Percentiles rank a stretch among this genome's conserved stretches.
phyloP scores from a whole-genome alignment of 2,113 vertebrate species.

The Amphilophus citrinellus region DNA sequence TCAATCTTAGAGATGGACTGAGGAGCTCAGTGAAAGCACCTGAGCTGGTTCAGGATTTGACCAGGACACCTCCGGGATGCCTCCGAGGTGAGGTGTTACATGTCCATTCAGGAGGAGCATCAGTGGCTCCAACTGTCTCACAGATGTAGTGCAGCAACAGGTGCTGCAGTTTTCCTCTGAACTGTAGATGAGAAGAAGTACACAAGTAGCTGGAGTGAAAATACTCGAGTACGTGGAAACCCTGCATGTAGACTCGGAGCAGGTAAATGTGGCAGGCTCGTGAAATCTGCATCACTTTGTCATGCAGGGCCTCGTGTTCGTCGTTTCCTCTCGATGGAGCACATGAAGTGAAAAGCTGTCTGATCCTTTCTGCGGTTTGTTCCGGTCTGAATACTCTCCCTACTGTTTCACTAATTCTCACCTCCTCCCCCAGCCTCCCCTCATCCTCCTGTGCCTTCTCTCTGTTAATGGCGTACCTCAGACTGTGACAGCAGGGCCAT shows the following conservation, averaged over 20 bases:
- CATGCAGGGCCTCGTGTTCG: not conserved
- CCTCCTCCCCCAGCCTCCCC: not conserved
- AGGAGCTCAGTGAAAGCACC: not conserved
- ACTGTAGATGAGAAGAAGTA: not conserved
- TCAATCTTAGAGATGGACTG: not conserved
- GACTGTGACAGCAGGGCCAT: conserved; percentile 41
- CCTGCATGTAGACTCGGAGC: not conserved
- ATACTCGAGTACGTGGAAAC: too few species aligned
- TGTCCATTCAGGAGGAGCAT: too few species aligned
- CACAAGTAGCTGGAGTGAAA: too few species aligned
- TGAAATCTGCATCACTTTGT: not conserved
- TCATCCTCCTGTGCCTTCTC: not conserved
- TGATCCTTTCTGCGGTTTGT: not conserved
- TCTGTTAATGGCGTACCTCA: conserved; percentile 31
- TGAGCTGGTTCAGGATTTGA: too few species aligned
- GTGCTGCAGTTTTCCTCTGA: not conserved
- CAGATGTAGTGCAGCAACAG: too few species aligned
- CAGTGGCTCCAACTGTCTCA: not conserved
- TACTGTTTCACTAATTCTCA: not conserved
- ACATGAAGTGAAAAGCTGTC: not conserved
- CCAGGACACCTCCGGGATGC: not conserved
- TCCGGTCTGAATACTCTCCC: not conserved
- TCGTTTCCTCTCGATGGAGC: not conserved
- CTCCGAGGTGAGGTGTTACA: not conserved
- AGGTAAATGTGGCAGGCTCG: not conserved